Percentiles rank a stretch among this genome's conserved stretches.
Evolutionary conservation across 2,797 vertebrate genomes (phyloP).

Genomic region (Melanotaenia nigrans): DNA sequence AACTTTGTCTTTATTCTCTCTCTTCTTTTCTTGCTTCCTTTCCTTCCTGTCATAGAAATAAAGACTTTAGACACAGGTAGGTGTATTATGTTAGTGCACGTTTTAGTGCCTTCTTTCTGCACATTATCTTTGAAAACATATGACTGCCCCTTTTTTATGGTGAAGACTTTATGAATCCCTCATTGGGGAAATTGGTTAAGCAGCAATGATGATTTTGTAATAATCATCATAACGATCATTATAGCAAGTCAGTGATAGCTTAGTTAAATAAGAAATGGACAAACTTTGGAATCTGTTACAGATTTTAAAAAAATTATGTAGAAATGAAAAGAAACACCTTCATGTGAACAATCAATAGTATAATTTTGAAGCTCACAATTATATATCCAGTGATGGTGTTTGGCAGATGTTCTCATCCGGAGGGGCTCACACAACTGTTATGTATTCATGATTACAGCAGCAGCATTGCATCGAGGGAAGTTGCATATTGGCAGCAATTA

Average conservation of each 20-base stretch:
- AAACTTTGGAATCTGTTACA: background rate
- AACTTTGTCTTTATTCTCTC: slow-evolving; percentile 56
- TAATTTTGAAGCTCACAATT: slow-evolving; percentile 53
- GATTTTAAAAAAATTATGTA: slow-evolving; percentile 6
- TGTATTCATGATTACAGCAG: slow-evolving; percentile 60
- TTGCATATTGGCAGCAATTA: slow-evolving; percentile 45
- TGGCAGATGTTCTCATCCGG: slow-evolving; percentile 63
- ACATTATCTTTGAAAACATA: slow-evolving; percentile 17
- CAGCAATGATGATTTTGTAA: slow-evolving; percentile 38
- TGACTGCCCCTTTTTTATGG: slow-evolving; percentile 16
- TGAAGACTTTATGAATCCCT: slow-evolving; percentile 23
- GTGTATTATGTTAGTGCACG: slow-evolving; percentile 64
- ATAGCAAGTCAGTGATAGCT: slow-evolving; percentile 51
- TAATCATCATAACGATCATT: slow-evolving; percentile 21
- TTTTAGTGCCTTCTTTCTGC: slow-evolving; percentile 10
- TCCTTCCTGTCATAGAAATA: slow-evolving; percentile 89
- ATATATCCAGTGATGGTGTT: slow-evolving; percentile 54
- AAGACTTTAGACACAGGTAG: slow-evolving; percentile 99
- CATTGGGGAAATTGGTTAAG: slow-evolving; percentile 6
- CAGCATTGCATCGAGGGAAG: slow-evolving; percentile 38
- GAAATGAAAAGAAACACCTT: slow-evolving; percentile 4
- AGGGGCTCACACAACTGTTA: slow-evolving; percentile 56
- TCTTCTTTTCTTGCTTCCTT: slow-evolving; percentile 43
- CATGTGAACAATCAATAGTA: slow-evolving; percentile 27
- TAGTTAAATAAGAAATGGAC: slow-evolving; percentile 41